These are phyloP conservation scores for Operophtera brumata DNA, from an alignment of 2,888 invertebrate genomes.

Conservation along the genomic window DNA sequence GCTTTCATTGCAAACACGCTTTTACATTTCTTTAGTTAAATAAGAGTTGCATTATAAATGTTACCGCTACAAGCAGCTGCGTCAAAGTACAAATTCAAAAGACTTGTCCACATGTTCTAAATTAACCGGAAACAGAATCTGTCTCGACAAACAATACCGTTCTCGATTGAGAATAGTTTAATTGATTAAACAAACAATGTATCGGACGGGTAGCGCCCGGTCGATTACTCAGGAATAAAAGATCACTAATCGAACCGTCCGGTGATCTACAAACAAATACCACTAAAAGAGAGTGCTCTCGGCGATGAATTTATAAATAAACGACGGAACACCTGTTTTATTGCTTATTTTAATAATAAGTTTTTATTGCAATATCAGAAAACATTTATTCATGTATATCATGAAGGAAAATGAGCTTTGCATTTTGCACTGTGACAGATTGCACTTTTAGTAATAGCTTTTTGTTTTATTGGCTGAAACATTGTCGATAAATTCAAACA, in stretches of 20 bases:
- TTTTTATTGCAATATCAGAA: conserved; percentile 47
- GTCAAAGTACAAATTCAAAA: conserved; percentile 17
- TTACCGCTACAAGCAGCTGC: conserved; percentile 4
- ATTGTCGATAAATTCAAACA: conserved; percentile 13
- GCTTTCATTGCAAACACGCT: conserved; percentile 19
- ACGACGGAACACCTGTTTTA: conserved; percentile 44
- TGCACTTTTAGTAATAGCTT: conserved; percentile 53
- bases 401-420: conserved; percentile 27
- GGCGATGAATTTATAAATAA: conserved; percentile 52
- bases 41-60: conserved; percentile 5
- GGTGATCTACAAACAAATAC: conserved; percentile 46
- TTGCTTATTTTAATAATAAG: conserved; percentile 53
- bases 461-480: conserved; percentile 31
- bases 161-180: conserved; percentile 41
- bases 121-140: conserved; percentile 24
- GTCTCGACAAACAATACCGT: conserved; percentile 20
- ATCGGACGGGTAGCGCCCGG: conserved; percentile 46
- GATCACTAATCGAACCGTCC: conserved; percentile 53
- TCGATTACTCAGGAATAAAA: conserved; percentile 62
- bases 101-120: conserved; percentile 24
- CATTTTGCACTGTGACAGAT: conserved; percentile 53
- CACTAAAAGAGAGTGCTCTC: conserved; percentile 53
- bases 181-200: conserved; percentile 50
- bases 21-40: conserved; percentile 19
- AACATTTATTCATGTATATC: conserved; percentile 53